Evolutionary conservation across 1,140 invertebrate genomes (phyloP), one percentile per base, ranked within the genome.

Genomic region (Drosophila cardini): DNA sequence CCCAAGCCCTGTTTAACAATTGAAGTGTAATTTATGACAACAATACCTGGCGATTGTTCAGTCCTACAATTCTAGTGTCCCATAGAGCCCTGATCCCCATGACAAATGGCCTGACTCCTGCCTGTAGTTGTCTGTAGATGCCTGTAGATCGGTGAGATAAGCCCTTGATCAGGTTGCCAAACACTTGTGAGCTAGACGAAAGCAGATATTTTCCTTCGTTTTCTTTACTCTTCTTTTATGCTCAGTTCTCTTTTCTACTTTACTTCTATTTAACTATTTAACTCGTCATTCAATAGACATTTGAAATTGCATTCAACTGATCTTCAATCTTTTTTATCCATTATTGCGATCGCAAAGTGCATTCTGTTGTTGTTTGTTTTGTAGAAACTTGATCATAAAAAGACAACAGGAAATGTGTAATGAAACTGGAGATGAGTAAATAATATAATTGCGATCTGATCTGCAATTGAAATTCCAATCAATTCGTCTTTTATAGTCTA

Each of bases 1-100:
- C 45, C 46, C 60, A 46, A 50, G 61, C 13, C 42, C 52, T 43
- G 18, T 30, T 30, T n/a, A 40, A 86, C 83, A 86, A 87, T 86
- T 87, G 83, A 79, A 76, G 83, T 86, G 83, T 86, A 86, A 86
- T 86, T 86, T 86, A 86, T 83, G 83, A 83, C 83, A 86, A 87
- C 83, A 86, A 86, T 87, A 69, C 48, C n/a, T 8, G 26, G 48
- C 26, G 71, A 53, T 53, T 64, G 61, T 40, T 40, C 11, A 13
- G n/a, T 46, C 32, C 34, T 13, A 18, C 18, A 15, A 16, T 16
- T 16, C 57, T 38, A 32, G 4, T 52, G 15, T 13, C 52, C 11
- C 7, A 16, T 11, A 50, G 62, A 57, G 57, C 56, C 60, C 76
- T 61, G 72, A 68, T 63, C 30, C 70, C 82, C 82, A 72, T 84